A percentile compares a stretch with the other conserved stretches of the same genome.
Evolutionary conservation across 2,888 invertebrate species (phyloP).

Genomic region (Heliconius hortense): DNA sequence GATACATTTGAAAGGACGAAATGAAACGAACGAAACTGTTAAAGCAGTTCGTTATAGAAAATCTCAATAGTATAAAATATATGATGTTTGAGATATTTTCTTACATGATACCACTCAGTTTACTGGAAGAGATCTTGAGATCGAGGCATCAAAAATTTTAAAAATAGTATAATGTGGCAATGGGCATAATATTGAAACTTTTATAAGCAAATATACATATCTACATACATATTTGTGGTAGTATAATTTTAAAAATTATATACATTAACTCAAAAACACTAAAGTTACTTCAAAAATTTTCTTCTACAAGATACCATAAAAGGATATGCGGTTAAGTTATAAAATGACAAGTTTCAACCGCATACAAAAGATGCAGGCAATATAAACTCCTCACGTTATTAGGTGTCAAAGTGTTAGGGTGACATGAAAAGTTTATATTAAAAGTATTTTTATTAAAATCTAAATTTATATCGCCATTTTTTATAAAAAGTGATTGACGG

Average conservation of each 20-base stretch:
- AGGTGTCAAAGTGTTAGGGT: constrained; percentile 35
- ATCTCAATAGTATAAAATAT: too few relatives aligned
- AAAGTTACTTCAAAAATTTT: not conserved
- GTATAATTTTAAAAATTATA: too few relatives aligned
- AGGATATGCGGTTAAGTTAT: constrained; percentile 51
- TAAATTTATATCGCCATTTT: not conserved
- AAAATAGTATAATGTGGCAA: too few relatives aligned
- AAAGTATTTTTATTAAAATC: not conserved
- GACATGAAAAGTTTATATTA: constrained; percentile 1
- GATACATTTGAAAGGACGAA: too few relatives aligned
- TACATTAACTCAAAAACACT: not conserved
- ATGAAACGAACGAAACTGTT: too few relatives aligned
- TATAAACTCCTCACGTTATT: constrained; percentile 48
- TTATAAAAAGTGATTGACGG: not conserved
- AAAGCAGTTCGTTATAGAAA: too few relatives aligned
- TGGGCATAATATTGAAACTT: too few relatives aligned
- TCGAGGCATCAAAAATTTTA: too few relatives aligned
- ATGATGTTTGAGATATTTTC: too few relatives aligned
- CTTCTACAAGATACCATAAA: not conserved
- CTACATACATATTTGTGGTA: not conserved
- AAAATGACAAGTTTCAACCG: constrained; percentile 48
- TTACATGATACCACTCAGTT: too few relatives aligned
- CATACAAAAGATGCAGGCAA: constrained; percentile 43
- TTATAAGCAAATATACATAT: not conserved
- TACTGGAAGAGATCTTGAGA: too few relatives aligned